These are phyloP conservation scores for Leistus spinibarbis DNA, from an alignment of 2,888 invertebrate species.

Conservation along the genomic window DNA sequence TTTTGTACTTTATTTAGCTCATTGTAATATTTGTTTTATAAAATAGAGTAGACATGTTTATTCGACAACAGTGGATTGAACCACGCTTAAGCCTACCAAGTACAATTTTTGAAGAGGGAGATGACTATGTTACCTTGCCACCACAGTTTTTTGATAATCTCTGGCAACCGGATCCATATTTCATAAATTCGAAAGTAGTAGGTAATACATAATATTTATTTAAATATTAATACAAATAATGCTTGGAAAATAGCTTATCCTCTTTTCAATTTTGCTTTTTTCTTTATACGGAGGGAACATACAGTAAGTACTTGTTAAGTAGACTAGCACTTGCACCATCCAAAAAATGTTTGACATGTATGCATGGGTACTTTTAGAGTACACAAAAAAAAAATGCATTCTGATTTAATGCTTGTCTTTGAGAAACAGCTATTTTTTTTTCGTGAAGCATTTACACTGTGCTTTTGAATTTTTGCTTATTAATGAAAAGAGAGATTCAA, in stretches of 20 bases:
- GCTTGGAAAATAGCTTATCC: background rate
- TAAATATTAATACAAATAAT: background rate
- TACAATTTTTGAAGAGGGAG: constrained; percentile 79
- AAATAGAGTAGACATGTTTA: constrained; percentile 81
- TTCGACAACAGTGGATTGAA: constrained; percentile 81
- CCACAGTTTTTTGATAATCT: constrained; percentile 81
- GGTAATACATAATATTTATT: constrained; percentile 59
- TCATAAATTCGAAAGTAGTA: constrained; percentile 83
- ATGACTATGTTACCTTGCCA: constrained; percentile 79
- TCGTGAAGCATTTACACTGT: too few relatives aligned
- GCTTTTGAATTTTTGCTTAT: too few relatives aligned
- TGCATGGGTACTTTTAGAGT: too few relatives aligned
- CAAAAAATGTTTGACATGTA: too few relatives aligned
- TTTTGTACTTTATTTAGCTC: constrained; percentile 1
- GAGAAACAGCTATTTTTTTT: too few relatives aligned
- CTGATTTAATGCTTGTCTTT: too few relatives aligned
- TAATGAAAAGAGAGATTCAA: too few relatives aligned
- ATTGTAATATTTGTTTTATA: constrained; percentile 14
- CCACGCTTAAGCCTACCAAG: constrained; percentile 75
- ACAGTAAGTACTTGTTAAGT: background rate
- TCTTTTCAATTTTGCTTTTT: background rate
- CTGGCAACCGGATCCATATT: constrained; percentile 89
- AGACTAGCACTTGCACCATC: background rate
- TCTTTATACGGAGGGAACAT: background rate
- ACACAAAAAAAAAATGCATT: too few relatives aligned